phyloP scores from a whole-genome alignment of 2,113 vertebrate genomes.

The Hassar affinis region DNA sequence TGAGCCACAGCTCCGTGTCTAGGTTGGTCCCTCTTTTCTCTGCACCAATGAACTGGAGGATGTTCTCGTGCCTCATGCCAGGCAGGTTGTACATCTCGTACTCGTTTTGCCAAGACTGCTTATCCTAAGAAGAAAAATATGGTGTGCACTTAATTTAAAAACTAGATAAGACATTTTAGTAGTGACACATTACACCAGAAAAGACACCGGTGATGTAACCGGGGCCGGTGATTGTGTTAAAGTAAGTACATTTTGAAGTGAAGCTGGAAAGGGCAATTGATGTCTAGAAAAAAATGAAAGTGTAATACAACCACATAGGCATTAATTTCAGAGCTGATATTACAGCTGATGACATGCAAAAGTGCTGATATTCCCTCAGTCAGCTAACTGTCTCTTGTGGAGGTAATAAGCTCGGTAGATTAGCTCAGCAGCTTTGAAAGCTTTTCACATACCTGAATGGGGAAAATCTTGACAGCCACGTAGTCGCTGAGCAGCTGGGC shows the following conservation, averaged over 20 bases:
- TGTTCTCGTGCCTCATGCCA: constrained; percentile 97
- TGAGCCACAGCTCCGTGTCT: constrained; percentile 95
- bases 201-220: not conserved
- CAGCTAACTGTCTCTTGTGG: constrained; percentile 22
- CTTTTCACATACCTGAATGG: constrained; percentile 81
- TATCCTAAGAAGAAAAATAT: constrained; percentile 77
- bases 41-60: constrained; percentile 92
- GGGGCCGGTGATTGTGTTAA: not conserved
- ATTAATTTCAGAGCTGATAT: not conserved
- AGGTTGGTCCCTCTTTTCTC: constrained; percentile 93
- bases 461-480: constrained; percentile 98
- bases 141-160: no score
- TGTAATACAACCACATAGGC: not conserved
- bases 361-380: constrained; percentile 13
- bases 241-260: constrained; percentile 1
- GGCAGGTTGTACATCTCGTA: constrained; percentile 93
- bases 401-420: constrained; percentile 26
- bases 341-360: constrained; percentile 15
- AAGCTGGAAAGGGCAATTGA: not conserved
- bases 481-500: constrained; percentile 93
- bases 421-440: constrained; percentile 35
- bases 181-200: not conserved
- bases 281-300: not conserved
- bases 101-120: constrained; percentile 98
- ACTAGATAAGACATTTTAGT: not conserved